Evolutionary conservation across 2,113 vertebrate genomes (phyloP), one percentile per base, ranked within the genome.

Genomic region (Tupaia chinensis): DNA sequence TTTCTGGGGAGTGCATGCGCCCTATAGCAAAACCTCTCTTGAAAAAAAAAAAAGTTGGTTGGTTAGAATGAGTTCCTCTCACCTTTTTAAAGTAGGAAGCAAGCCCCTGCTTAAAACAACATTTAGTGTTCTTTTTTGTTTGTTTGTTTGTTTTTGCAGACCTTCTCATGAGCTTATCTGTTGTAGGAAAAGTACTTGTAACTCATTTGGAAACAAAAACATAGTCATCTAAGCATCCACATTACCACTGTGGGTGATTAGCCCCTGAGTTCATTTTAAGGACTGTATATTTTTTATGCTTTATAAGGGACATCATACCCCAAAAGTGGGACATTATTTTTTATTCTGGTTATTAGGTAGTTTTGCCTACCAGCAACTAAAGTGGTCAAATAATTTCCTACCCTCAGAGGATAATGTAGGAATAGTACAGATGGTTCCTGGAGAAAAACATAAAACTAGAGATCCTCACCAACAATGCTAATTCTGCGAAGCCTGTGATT

Each of bases 291-390:
- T 80, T 32, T 78, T 29, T 69, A 12, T 85, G 73, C 14, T 86
- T 83, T 74, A 27, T 73, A 72, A 79, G 56, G 22, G 68, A 17
- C 11, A 16, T 85, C 25, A 27, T 32, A 76, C 25, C 60, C 27
- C 16, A 23, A 22, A 90, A 85, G 25, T 72, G 54, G 53, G 25
- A 79, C 22, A 53, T 65, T 65, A 27, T 77, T 85, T 74, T 82
- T 66, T 96, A 80, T 81, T 83, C 77, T 92, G 29, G 19, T 93
- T 91, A 82, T 60, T 81, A 80, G 56, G 25, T 34, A 22, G 2
- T 73, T 93, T 80, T 93, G 53, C 68, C 83, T 83, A 86, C 7
- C 14, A 68, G n/a, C 63, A 83, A 76, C 76, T 92, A 79, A 68
- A 32, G 65, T 81, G 14, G 23, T 69, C n/a, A 80, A 87, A n/a